Conservation (phyloP, 1,140 invertebrate genomes). For the Rhagoletis pomonella region DNA sequence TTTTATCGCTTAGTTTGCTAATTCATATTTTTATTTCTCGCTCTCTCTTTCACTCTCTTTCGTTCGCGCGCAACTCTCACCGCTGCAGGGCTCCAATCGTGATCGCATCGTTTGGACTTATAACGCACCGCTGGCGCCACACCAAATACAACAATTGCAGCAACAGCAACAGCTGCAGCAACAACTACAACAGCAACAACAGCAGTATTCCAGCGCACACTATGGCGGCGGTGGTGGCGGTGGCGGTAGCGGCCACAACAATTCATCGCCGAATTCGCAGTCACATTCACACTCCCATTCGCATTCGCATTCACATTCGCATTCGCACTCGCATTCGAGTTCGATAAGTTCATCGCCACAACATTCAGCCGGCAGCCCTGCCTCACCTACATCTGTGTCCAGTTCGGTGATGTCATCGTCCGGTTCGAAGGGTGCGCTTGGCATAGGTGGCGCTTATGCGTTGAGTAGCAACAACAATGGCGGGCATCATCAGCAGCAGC, state of each 20-base stretch:
- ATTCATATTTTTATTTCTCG: slow-evolving; percentile 28
- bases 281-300: slow-evolving; percentile 42
- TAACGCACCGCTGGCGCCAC: slow-evolving; percentile 83
- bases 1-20: background rate
- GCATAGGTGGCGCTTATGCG: slow-evolving; percentile 59
- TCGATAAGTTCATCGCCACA: slow-evolving; percentile 74
- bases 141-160: slow-evolving; percentile 71
- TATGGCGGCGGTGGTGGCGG: slow-evolving; percentile 33
- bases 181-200: slow-evolving; percentile 67
- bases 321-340: slow-evolving; percentile 76
- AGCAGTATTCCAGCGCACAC: slow-evolving; percentile 59
- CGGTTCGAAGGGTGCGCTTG: slow-evolving; percentile 76
- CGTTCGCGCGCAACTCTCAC: background rate
- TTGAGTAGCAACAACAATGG: slow-evolving; percentile 55
- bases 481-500: background rate
- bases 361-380: slow-evolving; percentile 79
- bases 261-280: slow-evolving; percentile 53
- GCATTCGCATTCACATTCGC: slow-evolving; percentile 59
- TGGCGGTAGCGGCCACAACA: background rate
- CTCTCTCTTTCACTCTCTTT: slow-evolving; percentile 17
- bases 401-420: slow-evolving; percentile 89
- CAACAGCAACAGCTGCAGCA: slow-evolving; percentile 70
- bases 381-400: slow-evolving; percentile 88
- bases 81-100: slow-evolving; percentile 69
- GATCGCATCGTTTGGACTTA: slow-evolving; percentile 92